Evolutionary conservation across 92 coral and sea anemone species (phyloP), one percentile per base, ranked within the genome.

Genomic region (Paramuricea clavata): DNA sequence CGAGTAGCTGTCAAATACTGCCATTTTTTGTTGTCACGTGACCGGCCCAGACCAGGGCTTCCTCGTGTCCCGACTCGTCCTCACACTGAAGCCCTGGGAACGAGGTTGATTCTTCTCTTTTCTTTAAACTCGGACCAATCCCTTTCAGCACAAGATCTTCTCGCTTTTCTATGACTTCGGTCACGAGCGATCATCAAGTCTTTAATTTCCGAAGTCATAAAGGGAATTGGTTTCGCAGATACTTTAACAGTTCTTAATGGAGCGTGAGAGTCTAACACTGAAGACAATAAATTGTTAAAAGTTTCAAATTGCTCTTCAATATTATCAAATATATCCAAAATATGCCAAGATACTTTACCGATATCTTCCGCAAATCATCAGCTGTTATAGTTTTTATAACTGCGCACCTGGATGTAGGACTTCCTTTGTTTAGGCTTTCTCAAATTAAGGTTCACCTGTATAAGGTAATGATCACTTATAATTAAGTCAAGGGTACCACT

Each of bases 131-230:
- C 57, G 50, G 39, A 47, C 81, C 81, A 76, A 62, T 76, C 65
- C 16, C 81, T 41, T 41, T 31, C 61, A 21, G 50, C 57, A 62
- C 57, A 41, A 27, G 82, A 50, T 56, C 32, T 77, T 13, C 82
- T 26, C 22, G 82, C 82, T 73, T 79, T 69, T 35, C 74, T 49
- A 78, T 77, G 86, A 90, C 90, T 74, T 49, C 65, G 36, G 27
- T 90, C 93, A 74, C 93, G 86, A 3, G 87, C 50, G 77, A 50
- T 61, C 93, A 87, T 90, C 44, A 90, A 83, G 28, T 81, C 74
- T 16, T 85, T 74, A 41, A 90, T 86, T 59, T 86, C 93, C 22
- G 65, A 76, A 27, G 93, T 90, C 35, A 90, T 76, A 65, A 75
- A 82, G 64, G 90, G 86, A 62, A 54, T 60, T 19, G 87, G 93